phyloP scores from a whole-genome alignment of 2,113 vertebrate genomes.

The Lophochroa leadbeateri region DNA sequence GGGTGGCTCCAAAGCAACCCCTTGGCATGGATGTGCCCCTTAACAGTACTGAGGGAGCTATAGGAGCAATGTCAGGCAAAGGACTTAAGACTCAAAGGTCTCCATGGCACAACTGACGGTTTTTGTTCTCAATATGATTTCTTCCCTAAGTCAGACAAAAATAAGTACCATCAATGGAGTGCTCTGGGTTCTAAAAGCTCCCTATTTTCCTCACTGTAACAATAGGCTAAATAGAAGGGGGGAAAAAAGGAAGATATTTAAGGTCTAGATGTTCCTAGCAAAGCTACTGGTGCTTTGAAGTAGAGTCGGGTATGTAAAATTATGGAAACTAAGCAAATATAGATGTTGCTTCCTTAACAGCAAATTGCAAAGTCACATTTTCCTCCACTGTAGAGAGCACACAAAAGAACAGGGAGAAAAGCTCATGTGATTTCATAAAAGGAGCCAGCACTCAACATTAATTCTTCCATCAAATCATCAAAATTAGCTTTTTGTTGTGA shows the following conservation, averaged over 20 bases:
- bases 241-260: neutral
- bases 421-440: slow-evolving; percentile 11
- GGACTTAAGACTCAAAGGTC: neutral
- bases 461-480: slow-evolving; percentile 49
- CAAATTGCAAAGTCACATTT: slow-evolving; percentile 33
- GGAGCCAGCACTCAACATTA: slow-evolving; percentile 30
- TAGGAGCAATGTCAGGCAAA: neutral
- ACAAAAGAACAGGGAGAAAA: slow-evolving; percentile 25
- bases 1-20: neutral
- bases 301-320: neutral
- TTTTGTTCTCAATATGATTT: neutral
- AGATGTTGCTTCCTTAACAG: slow-evolving; percentile 22
- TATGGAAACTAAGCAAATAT: slow-evolving; percentile 32
- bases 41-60: neutral
- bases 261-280: neutral
- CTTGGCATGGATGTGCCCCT: neutral
- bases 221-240: neutral
- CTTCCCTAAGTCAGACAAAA: neutral
- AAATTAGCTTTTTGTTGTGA: slow-evolving; percentile 51
- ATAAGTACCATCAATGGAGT: neutral
- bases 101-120: neutral
- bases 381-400: neutral
- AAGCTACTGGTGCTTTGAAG: neutral
- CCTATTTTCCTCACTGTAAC: neutral
- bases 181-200: neutral